Percentiles rank a stretch among this genome's conserved stretches.
Conservation (phyloP, 1,140 invertebrate species). For the Leptinotarsa defecta region DNA sequence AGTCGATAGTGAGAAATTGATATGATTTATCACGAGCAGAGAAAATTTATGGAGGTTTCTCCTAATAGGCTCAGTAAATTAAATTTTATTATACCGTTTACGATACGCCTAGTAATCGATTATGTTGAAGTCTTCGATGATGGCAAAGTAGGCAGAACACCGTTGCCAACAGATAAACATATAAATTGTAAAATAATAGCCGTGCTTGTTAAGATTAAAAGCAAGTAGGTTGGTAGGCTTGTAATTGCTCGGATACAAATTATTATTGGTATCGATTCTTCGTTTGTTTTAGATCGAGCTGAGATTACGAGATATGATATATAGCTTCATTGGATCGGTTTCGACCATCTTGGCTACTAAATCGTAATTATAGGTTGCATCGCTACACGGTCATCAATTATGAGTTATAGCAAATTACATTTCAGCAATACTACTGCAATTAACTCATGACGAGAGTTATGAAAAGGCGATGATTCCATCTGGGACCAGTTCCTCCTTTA, state of each 20-base stretch:
- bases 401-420: conserved; percentile 31
- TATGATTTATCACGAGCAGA: neutral
- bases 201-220: conserved; percentile 3
- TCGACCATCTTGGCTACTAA: conserved; percentile 27
- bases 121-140: neutral
- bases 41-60: neutral
- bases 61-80: neutral
- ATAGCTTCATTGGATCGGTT: conserved; percentile 28
- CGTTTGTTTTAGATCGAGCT: conserved; percentile 30
- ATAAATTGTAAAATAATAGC: conserved; percentile 20
- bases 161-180: neutral
- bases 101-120: neutral
- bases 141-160: conserved; percentile 12
- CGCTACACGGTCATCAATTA: conserved; percentile 27
- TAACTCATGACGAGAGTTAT: conserved; percentile 16
- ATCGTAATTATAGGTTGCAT: conserved; percentile 29
- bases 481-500: neutral
- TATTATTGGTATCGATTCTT: conserved; percentile 35
- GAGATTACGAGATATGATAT: conserved; percentile 33
- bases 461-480: neutral
- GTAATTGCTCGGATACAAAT: conserved; percentile 27
- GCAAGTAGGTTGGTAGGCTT: conserved; percentile 6
- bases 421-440: conserved; percentile 24
- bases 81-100: conserved; percentile 7
- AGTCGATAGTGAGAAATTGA: conserved; percentile 3